Conservation (phyloP, 2,797 vertebrate species). For the Percopsis omiscomaycus region DNA sequence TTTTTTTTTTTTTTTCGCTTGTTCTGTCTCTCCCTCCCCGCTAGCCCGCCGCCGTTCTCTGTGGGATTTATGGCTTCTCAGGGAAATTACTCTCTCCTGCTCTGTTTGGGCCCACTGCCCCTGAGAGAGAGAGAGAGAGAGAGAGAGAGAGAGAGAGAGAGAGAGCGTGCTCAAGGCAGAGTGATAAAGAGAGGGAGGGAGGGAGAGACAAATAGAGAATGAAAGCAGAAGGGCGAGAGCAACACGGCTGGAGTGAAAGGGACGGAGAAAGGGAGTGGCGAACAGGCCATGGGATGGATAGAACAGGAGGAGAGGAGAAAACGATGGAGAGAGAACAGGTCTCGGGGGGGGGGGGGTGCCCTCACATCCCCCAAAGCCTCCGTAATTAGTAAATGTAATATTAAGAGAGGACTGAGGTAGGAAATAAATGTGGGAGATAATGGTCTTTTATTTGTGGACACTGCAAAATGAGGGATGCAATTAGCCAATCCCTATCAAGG, state of each 20-base stretch:
- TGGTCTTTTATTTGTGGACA: conserved; percentile 60
- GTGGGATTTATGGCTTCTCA: conserved; percentile 54
- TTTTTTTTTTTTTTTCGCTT: conserved; percentile 33
- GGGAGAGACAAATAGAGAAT: conserved; percentile 37
- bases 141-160: conserved; percentile 9
- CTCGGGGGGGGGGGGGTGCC: conserved; percentile 40
- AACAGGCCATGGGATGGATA: conserved; percentile 1
- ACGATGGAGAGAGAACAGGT: conserved; percentile 24
- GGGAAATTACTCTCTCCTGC: conserved; percentile 44
- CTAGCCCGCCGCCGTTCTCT: conserved; percentile 16
- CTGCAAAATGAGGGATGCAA: conserved; percentile 52
- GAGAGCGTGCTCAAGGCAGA: too few species aligned
- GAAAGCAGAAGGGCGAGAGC: conserved; percentile 36
- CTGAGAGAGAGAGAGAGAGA: conserved; percentile 6
- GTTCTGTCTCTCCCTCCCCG: conserved; percentile 20
- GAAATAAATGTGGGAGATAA: conserved; percentile 56
- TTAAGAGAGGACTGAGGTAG: conserved; percentile 57
- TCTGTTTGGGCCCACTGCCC: conserved; percentile 23
- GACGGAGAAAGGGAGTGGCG: conserved; percentile 3
- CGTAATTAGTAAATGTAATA: conserved; percentile 71
- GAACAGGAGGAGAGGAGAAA: not conserved
- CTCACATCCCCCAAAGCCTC: conserved; percentile 43
- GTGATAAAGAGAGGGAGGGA: conserved; percentile 16
- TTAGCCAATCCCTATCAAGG: conserved; percentile 44
- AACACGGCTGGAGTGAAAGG: conserved; percentile 23